These are phyloP conservation scores for Mirounga angustirostris DNA, from an alignment of 2,113 vertebrate genomes.

Conservation along the genomic window DNA sequence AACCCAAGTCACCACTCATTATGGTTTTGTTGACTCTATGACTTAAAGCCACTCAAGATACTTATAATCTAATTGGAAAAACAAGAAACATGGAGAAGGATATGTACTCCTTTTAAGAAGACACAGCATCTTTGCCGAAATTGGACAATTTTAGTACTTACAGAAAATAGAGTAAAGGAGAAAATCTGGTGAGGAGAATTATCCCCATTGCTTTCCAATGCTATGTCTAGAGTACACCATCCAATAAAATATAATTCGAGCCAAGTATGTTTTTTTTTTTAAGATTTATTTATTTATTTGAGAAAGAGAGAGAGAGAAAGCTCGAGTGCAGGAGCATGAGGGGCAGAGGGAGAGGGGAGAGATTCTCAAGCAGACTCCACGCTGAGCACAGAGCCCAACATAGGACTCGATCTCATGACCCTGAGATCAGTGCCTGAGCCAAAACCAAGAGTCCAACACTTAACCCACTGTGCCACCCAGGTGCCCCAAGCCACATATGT, in stretches of 20 bases:
- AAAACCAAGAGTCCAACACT: neutral
- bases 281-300: neutral
- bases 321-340: neutral
- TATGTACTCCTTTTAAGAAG: neutral
- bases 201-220: neutral
- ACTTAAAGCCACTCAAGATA: conserved; percentile 17
- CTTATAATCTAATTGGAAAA: neutral
- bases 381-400: neutral
- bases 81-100: neutral
- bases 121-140: neutral
- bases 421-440: neutral
- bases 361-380: neutral
- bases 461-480: neutral
- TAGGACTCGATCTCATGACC: neutral
- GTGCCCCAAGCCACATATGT: neutral
- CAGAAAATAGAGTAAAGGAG: neutral
- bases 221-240: neutral
- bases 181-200: neutral
- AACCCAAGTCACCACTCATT: neutral
- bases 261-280: neutral
- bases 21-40: neutral
- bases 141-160: neutral
- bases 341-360: neutral
- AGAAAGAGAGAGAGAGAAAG: neutral
- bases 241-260: neutral